phyloP scores from a whole-genome alignment of 2,888 invertebrate genomes.

The Neoascia interrupta region DNA sequence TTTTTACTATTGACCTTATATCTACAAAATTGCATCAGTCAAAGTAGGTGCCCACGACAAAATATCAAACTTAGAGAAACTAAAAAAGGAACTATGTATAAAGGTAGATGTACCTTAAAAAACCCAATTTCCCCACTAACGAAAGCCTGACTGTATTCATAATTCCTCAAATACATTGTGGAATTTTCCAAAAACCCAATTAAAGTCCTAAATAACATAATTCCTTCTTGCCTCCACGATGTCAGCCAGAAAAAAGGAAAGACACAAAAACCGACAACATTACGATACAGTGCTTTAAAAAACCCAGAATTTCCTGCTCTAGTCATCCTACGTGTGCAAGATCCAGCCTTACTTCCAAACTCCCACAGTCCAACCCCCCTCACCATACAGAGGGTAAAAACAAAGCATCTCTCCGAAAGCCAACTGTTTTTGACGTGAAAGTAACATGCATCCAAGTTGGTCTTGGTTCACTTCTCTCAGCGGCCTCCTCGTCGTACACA shows the following conservation, averaged over 20 bases:
- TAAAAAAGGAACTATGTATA: too few species aligned
- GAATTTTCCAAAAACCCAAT: slow-evolving; percentile 45
- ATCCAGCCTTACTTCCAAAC: background rate
- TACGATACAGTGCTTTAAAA: slow-evolving; percentile 41
- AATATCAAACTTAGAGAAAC: too few species aligned
- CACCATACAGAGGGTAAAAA: slow-evolving; percentile 31
- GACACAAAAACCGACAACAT: slow-evolving; percentile 22
- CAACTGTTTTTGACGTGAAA: slow-evolving; percentile 53
- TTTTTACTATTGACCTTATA: too few species aligned
- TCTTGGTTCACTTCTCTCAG: slow-evolving; percentile 19
- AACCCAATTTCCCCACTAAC: too few species aligned
- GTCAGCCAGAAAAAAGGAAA: slow-evolving; percentile 1
- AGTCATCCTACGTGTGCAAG: background rate
- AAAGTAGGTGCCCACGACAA: too few species aligned
- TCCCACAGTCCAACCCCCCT: background rate
- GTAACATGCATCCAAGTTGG: slow-evolving; percentile 50
- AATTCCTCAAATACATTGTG: slow-evolving; percentile 10
- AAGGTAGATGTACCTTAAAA: too few species aligned
- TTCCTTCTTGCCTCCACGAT: slow-evolving; percentile 2
- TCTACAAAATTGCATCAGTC: too few species aligned
- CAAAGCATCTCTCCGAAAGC: slow-evolving; percentile 46
- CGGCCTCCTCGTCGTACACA: slow-evolving; percentile 7
- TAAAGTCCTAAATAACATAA: slow-evolving; percentile 43
- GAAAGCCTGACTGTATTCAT: too few species aligned
- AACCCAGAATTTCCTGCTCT: slow-evolving; percentile 15